Evolutionary conservation across 2,888 invertebrate genomes (phyloP), one percentile per base, ranked within the genome.

Genomic region (Monochamus alternatus): DNA sequence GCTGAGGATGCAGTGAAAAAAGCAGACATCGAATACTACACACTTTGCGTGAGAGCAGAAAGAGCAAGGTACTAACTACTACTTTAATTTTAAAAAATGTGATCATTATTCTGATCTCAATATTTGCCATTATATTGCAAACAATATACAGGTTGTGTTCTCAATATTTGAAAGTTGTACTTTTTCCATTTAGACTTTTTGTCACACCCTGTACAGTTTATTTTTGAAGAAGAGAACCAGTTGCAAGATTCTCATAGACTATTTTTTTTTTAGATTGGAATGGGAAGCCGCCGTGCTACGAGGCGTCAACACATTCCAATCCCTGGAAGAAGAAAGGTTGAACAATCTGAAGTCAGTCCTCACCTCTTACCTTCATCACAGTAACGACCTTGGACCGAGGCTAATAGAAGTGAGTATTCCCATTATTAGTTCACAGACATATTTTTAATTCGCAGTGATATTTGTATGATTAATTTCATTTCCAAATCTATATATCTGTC

Each of bases 21-120:
- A 87, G 95, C 97, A 68, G 98, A 98, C 89, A 95, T 96, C 77
- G 97, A 98, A 86, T 98, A 98, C 89, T 97, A 97, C 86, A 96
- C 96, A 80, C 92, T 95, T 68, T 97, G 97, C 86, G 94, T 97
- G 80, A 93, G 97, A 83, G 95, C 97, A 44, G 98, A 98, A 90
- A 91, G 97, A 83, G 94, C 97, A 30, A 93, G 96, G 92, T 95
- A 90, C 10, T 51, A 30, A n/a, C n/a, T 70, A 75, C 67, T 22
- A 22, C 22, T 22, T 22, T 22, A 22, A 22, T 22, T 22, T 22
- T 1, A 22, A 22, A 22, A 1, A 22, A 22, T 22, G 22, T 22
- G 1, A 22, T 22, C 22, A 22, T 22, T 0, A 22, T 22, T 22
- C 22, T 22, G 22, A 22, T 22, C 22, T 22, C 22, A 22, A 22